A percentile compares a stretch with the other conserved stretches of the same genome.
Evolutionary conservation across 2,888 invertebrate species (phyloP).

Genomic region (Campoplex capitator): DNA sequence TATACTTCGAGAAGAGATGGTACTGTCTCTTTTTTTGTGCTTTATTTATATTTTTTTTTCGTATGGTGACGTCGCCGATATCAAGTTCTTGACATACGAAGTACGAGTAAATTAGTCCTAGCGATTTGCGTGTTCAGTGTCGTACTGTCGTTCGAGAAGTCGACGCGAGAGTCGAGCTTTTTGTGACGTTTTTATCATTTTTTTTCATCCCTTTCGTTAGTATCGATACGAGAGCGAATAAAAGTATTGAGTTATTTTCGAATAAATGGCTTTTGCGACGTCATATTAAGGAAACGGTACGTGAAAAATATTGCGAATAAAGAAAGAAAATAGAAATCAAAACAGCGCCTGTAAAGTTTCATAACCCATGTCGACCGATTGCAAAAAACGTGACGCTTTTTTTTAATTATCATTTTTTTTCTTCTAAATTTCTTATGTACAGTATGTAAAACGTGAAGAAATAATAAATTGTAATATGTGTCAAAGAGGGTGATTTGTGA

Average conservation of each 20-base stretch:
- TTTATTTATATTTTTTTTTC: slow-evolving; percentile 8
- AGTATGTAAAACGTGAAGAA: neutral
- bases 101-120: slow-evolving; percentile 19
- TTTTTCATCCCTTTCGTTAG: neutral
- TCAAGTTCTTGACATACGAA: slow-evolving; percentile 37
- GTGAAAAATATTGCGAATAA: neutral
- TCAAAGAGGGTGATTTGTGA: neutral
- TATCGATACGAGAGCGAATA: neutral
- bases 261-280: slow-evolving; percentile 5
- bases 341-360: slow-evolving; percentile 4
- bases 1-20: neutral
- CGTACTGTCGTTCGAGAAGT: slow-evolving; percentile 49
- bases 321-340: neutral
- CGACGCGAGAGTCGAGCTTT: neutral
- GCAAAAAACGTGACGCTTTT: slow-evolving; percentile 1
- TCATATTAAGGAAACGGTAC: neutral
- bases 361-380: neutral
- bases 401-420: neutral
- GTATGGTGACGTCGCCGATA: slow-evolving; percentile 46
- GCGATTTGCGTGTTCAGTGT: slow-evolving; percentile 32
- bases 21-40: slow-evolving; percentile 5
- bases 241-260: slow-evolving; percentile 12
- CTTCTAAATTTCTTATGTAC: neutral
- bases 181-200: neutral
- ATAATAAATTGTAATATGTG: slow-evolving; percentile 4